Base-by-base conservation (phyloP, 2,113 vertebrate species). In the Progne subis region DNA sequence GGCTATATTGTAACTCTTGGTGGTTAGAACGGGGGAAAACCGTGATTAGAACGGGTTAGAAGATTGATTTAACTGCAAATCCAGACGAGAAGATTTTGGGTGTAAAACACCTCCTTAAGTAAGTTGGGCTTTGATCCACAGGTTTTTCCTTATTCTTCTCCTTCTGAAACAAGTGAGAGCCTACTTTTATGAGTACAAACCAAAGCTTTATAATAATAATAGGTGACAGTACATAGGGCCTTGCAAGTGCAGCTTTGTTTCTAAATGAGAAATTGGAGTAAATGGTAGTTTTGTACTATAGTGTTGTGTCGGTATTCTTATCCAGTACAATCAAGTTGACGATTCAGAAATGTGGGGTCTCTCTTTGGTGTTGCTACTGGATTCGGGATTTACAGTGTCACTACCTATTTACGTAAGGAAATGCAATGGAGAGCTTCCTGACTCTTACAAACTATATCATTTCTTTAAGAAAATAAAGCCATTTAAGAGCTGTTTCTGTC, bases 381-480 rank as follows among this genome's bases (percentile, higher is more conserved):
- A 28, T 64, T 37, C 9, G 15, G 53, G 57, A 68, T 23, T 68
- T 75, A 60, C 32, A 64, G 47, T 34, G 25, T 31, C 23, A 8
- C 23, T 83, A 15, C 19, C n/a, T 65, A 5, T 88, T 77, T 50
- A 37, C 0, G 0, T 43, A 24, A 69, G 55, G 28, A 56, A 21
- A 37, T 79, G 39, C 18, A 5, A 1, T 59, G 64, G 18, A 74
- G 18, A 18, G 14, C 44, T 86, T 82, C 32, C 32, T 67, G 43
- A 39, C 29, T 74, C n/a, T 71, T 68, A n/a, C 0, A 18, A 53
- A 24, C 10, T 0, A 25, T 37, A 8, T 11, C 0, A 19, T 79
- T 75, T 50, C 12, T 75, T 43, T n/a, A 72, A 52, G 86, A 92
- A 84, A 80, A 65, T 7, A 65, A 64, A 71, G 12, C 11, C 4